Evolutionary conservation across 2,113 vertebrate genomes (phyloP).

Genomic region (Hymenochirus boettgeri): DNA sequence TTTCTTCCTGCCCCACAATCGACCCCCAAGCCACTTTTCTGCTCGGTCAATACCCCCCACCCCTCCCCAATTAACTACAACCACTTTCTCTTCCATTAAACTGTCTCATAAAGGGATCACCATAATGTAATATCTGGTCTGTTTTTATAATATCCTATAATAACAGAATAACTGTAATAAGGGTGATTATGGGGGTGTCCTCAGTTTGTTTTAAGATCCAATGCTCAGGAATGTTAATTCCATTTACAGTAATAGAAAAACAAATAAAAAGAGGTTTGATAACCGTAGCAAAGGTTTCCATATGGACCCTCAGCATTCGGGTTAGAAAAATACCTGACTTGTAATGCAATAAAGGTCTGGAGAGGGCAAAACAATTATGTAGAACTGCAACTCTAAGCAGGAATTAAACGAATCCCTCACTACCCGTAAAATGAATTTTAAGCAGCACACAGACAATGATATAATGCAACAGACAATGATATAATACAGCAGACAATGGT

Average conservation of each 20-base stretch:
- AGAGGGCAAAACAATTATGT: too few species aligned
- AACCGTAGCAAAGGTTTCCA: constrained; percentile 36
- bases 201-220: constrained; percentile 18
- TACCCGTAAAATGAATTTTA: too few species aligned
- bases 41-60: too few species aligned
- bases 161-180: constrained; percentile 1
- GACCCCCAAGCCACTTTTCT: too few species aligned
- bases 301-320: constrained; percentile 29
- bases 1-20: too few species aligned
- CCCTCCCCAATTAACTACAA: too few species aligned
- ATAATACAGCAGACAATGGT: too few species aligned
- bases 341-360: constrained; percentile 35
- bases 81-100: not conserved
- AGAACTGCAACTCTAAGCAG: too few species aligned
- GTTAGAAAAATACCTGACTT: constrained; percentile 29
- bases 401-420: too few species aligned
- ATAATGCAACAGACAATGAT: too few species aligned
- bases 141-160: not conserved
- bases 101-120: not conserved
- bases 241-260: constrained; percentile 39
- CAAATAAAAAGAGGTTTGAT: constrained; percentile 34
- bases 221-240: constrained; percentile 30
- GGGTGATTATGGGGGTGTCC: constrained; percentile 26
- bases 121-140: not conserved
- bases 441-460: too few species aligned